phyloP scores from a whole-genome alignment of 2,113 vertebrate genomes.

The Rhinoderma darwinii region DNA sequence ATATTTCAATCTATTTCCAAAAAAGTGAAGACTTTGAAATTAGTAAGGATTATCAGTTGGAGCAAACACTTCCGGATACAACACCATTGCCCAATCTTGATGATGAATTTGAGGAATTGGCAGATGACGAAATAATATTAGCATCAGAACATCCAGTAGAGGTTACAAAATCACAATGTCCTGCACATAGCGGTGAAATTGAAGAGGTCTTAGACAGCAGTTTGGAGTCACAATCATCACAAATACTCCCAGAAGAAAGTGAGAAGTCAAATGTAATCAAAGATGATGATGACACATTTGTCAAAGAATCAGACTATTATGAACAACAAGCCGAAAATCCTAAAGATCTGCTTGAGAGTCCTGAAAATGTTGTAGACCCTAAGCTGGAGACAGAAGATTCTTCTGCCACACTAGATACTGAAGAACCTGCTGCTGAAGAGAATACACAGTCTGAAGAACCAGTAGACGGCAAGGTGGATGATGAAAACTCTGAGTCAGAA shows the following conservation, averaged over 20 bases:
- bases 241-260: neutral
- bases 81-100: constrained; percentile 64
- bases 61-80: constrained; percentile 70
- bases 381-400: constrained; percentile 43
- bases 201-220: neutral
- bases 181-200: neutral
- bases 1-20: neutral
- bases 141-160: neutral
- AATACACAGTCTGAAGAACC: neutral
- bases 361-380: neutral
- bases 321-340: neutral
- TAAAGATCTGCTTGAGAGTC: neutral
- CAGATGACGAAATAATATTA: neutral
- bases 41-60: constrained; percentile 58
- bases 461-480: neutral
- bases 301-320: neutral
- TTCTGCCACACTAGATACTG: constrained; percentile 57
- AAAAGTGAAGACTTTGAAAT: rapidly evolving
- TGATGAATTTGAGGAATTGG: neutral
- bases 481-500: constrained; percentile 16
- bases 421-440: neutral
- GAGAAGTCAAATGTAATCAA: neutral
- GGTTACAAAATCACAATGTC: neutral
- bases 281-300: no score
- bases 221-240: constrained; percentile 27